Conservation (phyloP, 2,888 invertebrate species). For the Spodoptera exigua region DNA sequence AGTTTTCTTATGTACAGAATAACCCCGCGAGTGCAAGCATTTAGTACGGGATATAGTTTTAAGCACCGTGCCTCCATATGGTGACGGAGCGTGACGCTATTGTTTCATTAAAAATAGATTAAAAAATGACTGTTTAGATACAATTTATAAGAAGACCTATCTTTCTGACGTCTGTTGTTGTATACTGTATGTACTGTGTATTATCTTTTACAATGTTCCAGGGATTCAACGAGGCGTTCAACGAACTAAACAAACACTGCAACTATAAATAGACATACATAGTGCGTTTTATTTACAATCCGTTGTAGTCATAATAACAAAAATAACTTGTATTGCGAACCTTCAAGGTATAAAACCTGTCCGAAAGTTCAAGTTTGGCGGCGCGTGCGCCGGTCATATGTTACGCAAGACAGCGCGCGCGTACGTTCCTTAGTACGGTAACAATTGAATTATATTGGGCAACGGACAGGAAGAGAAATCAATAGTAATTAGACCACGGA, state of each 20-base stretch:
- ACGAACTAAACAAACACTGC: too few relatives aligned
- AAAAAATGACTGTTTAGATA: too few relatives aligned
- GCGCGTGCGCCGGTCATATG: slow-evolving; percentile 28
- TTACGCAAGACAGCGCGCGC: slow-evolving; percentile 34
- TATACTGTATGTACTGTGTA: too few relatives aligned
- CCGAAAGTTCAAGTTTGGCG: slow-evolving; percentile 49
- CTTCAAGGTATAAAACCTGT: slow-evolving; percentile 39
- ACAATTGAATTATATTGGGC: slow-evolving; percentile 37
- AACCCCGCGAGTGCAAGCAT: too few relatives aligned
- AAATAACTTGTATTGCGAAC: slow-evolving; percentile 19
- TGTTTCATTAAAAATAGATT: slow-evolving; percentile 15
- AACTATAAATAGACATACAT: too few relatives aligned
- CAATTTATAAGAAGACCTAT: too few relatives aligned
- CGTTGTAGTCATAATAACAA: slow-evolving; percentile 18
- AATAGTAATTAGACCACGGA: slow-evolving; percentile 36
- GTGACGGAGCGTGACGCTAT: slow-evolving; percentile 17
- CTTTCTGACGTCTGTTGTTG: too few relatives aligned
- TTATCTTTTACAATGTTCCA: too few relatives aligned
- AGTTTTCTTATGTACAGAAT: too few relatives aligned
- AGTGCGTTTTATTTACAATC: slow-evolving; percentile 5
- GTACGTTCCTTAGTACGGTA: slow-evolving; percentile 5
- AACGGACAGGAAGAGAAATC: slow-evolving; percentile 43
- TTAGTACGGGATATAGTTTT: too few relatives aligned
- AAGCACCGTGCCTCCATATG: too few relatives aligned
- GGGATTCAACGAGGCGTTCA: too few relatives aligned